phyloP scores from a whole-genome alignment of 1,140 invertebrate species.

The Camponotus vicinus region DNA sequence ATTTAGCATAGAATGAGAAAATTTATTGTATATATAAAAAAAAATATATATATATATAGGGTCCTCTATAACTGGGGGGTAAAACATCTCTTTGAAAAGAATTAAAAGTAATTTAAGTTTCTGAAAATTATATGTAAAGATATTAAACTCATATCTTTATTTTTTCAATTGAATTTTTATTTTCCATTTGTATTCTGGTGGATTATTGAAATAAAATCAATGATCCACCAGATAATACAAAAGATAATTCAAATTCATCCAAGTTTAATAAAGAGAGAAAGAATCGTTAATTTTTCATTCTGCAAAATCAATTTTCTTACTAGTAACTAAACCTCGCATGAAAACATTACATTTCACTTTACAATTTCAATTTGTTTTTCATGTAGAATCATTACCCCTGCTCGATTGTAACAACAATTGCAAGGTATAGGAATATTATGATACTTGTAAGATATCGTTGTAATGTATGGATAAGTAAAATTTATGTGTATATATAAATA shows the following conservation, averaged over 20 bases:
- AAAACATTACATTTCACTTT: conserved; percentile 17
- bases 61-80: not conserved
- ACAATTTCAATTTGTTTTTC: conserved; percentile 34
- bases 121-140: conserved; percentile 8
- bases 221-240: not conserved
- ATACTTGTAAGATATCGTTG: conserved; percentile 28
- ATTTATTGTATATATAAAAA: not conserved
- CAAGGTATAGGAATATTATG: conserved; percentile 21
- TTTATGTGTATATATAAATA: conserved; percentile 51
- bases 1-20: conserved; percentile 46
- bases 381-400: not conserved
- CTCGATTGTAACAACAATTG: conserved; percentile 11
- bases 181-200: not conserved
- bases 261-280: not conserved
- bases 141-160: conserved; percentile 3
- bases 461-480: conserved; percentile 51
- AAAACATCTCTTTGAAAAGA: not conserved
- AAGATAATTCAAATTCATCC: conserved; percentile 4
- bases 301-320: not conserved
- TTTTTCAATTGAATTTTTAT: conserved; percentile 15
- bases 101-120: conserved; percentile 15
- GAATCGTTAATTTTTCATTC: not conserved
- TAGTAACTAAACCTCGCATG: conserved; percentile 4
- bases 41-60: not conserved
- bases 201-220: conserved; percentile 1